Evolutionary conservation across 2,113 vertebrate species (phyloP), one percentile per base, ranked within the genome.

Genomic region (Halichoerus grypus): DNA sequence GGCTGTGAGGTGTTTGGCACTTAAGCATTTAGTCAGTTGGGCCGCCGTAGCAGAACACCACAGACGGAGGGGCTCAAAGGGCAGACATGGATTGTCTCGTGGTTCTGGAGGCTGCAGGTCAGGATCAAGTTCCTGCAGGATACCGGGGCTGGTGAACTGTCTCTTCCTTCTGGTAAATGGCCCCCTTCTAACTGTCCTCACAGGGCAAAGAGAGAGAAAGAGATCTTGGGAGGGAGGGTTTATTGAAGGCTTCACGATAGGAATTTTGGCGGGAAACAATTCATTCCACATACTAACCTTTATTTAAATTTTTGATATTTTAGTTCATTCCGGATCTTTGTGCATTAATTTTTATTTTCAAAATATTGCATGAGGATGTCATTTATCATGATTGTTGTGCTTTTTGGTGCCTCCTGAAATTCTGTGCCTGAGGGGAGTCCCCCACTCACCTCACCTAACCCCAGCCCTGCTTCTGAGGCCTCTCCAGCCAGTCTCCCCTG

Each of bases 121-220:
- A 39, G 24, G 57, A 7, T 10, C 0, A 4, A 21, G 46, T 61
- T 46, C 4, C 57, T 24, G 2, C 0, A 2, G 6, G 14, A 12
- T 11, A 2, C 0, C 0, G 1, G 19, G 28, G 39, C 15, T 22
- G 36, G 15, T 24, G 14, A 84, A 53, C 42, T 1, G 42, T 6
- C 4, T 21, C 31, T 7, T 63, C 28, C 21, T 9, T 18, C 13
- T 55, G 76, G 3, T 12, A 15, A 13, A 31, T 5, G 11, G 36
- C n/a, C 26, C 24, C 26, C 65, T 67, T 49, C 57, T 51, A 1
- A 12, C 76, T 51, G 77, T 59, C 88, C 42, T 81, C 46, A 1
- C 61, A 9, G 28, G n/a, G 42, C 24, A 74, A 0, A 74, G 22
- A 46, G 26, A 49, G 15, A 18, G 55, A 82, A 19, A 36, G 21